Evolutionary conservation across 2,888 invertebrate genomes (phyloP).

Genomic region (Plusia festucae): DNA sequence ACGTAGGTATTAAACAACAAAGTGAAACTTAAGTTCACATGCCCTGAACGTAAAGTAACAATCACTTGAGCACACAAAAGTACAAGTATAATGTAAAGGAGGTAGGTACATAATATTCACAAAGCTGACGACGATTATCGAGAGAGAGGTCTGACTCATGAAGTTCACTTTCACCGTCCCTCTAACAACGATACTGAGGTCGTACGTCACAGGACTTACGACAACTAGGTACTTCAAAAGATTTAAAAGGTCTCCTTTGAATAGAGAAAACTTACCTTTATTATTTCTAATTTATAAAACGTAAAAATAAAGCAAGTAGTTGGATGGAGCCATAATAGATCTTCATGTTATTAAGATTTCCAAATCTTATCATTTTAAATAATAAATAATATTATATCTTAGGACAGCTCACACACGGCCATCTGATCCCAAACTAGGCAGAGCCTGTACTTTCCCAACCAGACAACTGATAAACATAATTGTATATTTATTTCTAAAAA

Average conservation of each 20-base stretch:
- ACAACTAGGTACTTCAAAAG: not conserved
- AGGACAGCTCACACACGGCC: too few species aligned
- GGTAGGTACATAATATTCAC: conserved; percentile 58
- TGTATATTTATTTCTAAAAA: too few species aligned
- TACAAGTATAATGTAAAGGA: conserved; percentile 31
- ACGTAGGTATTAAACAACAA: not conserved
- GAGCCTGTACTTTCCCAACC: too few species aligned
- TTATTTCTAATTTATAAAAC: not conserved
- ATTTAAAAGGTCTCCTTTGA: not conserved
- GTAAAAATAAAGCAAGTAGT: not conserved
- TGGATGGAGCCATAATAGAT: not conserved
- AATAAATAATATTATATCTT: not conserved
- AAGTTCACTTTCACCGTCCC: conserved; percentile 82
- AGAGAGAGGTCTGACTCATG: conserved; percentile 80
- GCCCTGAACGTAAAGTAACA: conserved; percentile 6
- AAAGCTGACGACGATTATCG: conserved; percentile 70
- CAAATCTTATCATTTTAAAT: not conserved
- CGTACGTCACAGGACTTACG: conserved; percentile 35
- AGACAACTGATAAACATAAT: too few species aligned
- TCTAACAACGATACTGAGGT: conserved; percentile 37
- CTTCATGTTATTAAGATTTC: not conserved
- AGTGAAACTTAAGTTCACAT: not conserved
- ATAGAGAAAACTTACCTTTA: not conserved
- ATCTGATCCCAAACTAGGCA: too few species aligned
- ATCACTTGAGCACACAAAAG: conserved; percentile 38